Evolutionary conservation across 2,797 vertebrate species (phyloP).

Genomic region (Agapornis canus): DNA sequence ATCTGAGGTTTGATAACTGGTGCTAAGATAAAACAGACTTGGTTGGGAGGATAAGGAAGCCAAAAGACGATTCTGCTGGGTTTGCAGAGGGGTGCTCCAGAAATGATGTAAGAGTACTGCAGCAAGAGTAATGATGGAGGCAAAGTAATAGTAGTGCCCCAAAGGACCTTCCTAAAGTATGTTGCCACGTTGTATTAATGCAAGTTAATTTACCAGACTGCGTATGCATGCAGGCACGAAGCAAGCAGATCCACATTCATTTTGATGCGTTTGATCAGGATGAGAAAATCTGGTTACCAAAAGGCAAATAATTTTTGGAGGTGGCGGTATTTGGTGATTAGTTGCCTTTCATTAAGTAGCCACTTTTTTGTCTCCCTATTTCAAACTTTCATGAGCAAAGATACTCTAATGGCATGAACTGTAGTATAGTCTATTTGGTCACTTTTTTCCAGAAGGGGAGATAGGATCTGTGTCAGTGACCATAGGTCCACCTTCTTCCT

Average conservation of each 20-base stretch:
- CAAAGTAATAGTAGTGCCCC: not conserved
- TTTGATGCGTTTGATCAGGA: not conserved
- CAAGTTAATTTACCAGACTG: not conserved
- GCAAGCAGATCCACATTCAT: accelerated
- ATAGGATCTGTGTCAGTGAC: not conserved
- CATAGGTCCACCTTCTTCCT: not conserved
- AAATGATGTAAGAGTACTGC: too few species aligned
- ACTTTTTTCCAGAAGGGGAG: not conserved
- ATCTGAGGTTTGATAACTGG: not conserved
- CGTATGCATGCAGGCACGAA: accelerated
- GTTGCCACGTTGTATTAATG: not conserved
- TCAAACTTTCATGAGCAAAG: not conserved
- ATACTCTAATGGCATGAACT: not conserved
- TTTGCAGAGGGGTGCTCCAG: not conserved
- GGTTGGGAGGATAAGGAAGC: not conserved
- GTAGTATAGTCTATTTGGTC: not conserved
- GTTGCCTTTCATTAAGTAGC: not conserved
- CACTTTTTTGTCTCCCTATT: not conserved
- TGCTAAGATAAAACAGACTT: not conserved
- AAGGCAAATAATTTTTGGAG: not conserved
- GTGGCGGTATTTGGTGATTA: not conserved
- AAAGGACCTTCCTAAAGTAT: not conserved
- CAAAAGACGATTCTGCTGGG: not conserved
- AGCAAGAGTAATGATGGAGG: not conserved
- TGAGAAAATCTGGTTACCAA: not conserved